Conservation (phyloP, 2,113 vertebrate species). For the Okapia johnstoni region DNA sequence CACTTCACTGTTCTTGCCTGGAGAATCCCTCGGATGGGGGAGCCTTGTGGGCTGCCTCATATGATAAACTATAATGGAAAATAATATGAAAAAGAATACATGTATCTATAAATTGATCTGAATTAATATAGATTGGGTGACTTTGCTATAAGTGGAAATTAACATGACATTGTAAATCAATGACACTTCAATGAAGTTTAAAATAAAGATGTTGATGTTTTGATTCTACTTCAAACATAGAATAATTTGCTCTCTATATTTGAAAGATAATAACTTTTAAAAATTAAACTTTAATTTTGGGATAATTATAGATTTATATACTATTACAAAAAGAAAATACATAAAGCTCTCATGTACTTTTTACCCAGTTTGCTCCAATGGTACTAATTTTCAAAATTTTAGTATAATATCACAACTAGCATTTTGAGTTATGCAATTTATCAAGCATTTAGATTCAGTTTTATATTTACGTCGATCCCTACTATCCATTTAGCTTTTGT, state of each 20-base stretch:
- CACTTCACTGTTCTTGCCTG: too few relatives aligned
- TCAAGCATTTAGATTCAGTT: neutral
- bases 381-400: neutral
- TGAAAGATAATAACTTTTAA: neutral
- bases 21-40: too few relatives aligned
- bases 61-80: neutral
- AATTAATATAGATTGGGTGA: neutral
- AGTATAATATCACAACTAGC: neutral
- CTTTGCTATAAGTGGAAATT: neutral
- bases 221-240: neutral
- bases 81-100: neutral
- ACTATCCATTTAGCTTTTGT: neutral
- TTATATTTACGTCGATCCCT: neutral
- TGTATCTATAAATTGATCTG: neutral
- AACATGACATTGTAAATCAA: neutral
- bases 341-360: neutral
- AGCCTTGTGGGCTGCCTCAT: too few relatives aligned
- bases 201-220: neutral
- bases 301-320: neutral
- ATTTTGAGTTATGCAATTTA: neutral
- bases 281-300: neutral
- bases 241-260: neutral
- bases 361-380: neutral
- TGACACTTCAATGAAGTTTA: neutral
- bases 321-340: neutral